phyloP scores from a whole-genome alignment of 2,797 vertebrate genomes.

The Acrossocheilus wenchowensis region DNA sequence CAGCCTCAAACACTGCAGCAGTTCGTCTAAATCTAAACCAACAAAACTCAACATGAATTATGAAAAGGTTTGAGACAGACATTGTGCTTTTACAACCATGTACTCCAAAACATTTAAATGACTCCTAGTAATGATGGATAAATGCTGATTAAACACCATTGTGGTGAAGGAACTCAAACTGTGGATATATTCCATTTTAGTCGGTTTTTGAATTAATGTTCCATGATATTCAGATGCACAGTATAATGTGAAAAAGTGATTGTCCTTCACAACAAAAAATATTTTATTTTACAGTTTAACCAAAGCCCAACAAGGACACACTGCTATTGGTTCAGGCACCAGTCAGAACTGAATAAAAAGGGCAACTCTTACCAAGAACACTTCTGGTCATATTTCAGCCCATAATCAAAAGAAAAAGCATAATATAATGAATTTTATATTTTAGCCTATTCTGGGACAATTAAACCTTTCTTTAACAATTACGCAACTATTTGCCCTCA shows the following conservation, averaged over 20 bases:
- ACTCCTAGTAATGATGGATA: neutral
- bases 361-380: neutral
- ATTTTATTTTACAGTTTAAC: neutral
- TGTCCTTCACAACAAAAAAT: slow-evolving; percentile 10
- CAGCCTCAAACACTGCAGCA: neutral
- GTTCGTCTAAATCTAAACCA: neutral
- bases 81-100: slow-evolving; percentile 5
- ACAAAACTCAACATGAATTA: neutral
- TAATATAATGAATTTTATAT: neutral
- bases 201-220: neutral
- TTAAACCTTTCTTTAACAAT: neutral
- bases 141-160: neutral
- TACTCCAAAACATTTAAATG: neutral
- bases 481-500: neutral
- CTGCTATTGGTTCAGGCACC: neutral
- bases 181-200: neutral
- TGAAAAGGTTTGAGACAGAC: neutral
- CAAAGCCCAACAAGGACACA: neutral
- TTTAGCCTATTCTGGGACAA: neutral
- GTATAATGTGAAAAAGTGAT: neutral
- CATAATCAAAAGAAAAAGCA: neutral
- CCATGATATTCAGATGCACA: neutral
- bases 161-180: neutral
- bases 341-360: neutral
- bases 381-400: neutral